Evolutionary conservation across 2,888 invertebrate genomes (phyloP).

Genomic region (Lycophotia porphyrea): DNA sequence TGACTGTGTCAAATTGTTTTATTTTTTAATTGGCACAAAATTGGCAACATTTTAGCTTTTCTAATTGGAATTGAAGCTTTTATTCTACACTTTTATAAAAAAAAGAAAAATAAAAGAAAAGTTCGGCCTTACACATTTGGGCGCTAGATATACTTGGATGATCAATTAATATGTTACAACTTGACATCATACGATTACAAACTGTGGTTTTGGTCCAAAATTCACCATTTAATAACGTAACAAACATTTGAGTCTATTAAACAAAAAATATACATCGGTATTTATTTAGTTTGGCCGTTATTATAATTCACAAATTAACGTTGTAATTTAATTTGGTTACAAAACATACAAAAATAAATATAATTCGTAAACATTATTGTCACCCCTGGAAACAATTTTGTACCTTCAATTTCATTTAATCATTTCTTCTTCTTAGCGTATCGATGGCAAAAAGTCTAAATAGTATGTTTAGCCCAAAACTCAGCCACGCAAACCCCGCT

Average conservation of each 20-base stretch:
- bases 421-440: too few relatives aligned
- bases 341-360: not conserved
- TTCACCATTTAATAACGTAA: slow-evolving; percentile 46
- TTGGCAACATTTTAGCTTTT: not conserved
- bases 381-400: not conserved
- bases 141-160: slow-evolving; percentile 19
- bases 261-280: slow-evolving; percentile 31
- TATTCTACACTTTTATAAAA: too few relatives aligned
- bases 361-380: slow-evolving; percentile 33
- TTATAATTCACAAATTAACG: not conserved
- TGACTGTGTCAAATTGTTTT: not conserved
- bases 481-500: too few relatives aligned
- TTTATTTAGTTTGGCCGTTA: slow-evolving; percentile 23
- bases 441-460: too few relatives aligned
- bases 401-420: not conserved
- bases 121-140: slow-evolving; percentile 32
- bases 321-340: not conserved
- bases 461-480: too few relatives aligned
- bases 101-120: too few relatives aligned
- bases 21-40: slow-evolving; percentile 14
- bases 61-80: not conserved
- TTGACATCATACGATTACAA: slow-evolving; percentile 34
- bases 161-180: slow-evolving; percentile 43
- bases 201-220: slow-evolving; percentile 63
- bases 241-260: slow-evolving; percentile 40